A percentile compares a stretch with the other conserved stretches of the same genome.
phyloP scores from a whole-genome alignment of 2,113 vertebrate species.

The Cephalopterus ornatus region DNA sequence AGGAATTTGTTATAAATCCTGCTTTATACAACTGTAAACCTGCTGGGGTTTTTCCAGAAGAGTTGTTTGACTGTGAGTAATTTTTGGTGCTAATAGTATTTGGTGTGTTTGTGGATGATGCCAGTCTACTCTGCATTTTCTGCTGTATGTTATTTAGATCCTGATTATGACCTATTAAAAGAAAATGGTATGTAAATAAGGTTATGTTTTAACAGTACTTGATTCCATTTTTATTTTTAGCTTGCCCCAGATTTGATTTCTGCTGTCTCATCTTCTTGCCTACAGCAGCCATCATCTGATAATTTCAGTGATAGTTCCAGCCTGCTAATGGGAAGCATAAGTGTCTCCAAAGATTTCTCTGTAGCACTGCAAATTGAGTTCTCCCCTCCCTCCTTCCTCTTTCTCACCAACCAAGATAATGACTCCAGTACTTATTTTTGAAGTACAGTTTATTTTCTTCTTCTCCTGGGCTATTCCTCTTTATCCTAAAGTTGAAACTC shows the following conservation, averaged over 20 bases:
- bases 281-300: slow-evolving; percentile 20
- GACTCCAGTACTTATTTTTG: background rate
- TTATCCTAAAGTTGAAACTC: background rate
- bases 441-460: background rate
- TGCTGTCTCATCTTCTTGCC: slow-evolving; percentile 40
- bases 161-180: slow-evolving; percentile 6
- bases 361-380: slow-evolving; percentile 9
- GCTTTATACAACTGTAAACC: background rate
- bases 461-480: background rate
- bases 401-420: background rate
- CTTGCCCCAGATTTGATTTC: slow-evolving; percentile 22
- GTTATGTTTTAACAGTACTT: background rate
- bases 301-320: slow-evolving; percentile 24
- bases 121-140: background rate
- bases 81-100: background rate
- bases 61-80: background rate
- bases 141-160: background rate
- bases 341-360: slow-evolving; percentile 21
- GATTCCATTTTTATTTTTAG: slow-evolving; percentile 37
- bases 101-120: background rate
- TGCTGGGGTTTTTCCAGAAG: background rate
- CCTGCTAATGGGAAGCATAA: background rate
- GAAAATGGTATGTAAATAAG: background rate
- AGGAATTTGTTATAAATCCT: background rate
- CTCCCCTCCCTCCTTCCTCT: background rate